These are phyloP conservation scores for Lamellibrachia luymesi DNA, from an alignment of 1,140 invertebrate genomes.

Conservation along the genomic window DNA sequence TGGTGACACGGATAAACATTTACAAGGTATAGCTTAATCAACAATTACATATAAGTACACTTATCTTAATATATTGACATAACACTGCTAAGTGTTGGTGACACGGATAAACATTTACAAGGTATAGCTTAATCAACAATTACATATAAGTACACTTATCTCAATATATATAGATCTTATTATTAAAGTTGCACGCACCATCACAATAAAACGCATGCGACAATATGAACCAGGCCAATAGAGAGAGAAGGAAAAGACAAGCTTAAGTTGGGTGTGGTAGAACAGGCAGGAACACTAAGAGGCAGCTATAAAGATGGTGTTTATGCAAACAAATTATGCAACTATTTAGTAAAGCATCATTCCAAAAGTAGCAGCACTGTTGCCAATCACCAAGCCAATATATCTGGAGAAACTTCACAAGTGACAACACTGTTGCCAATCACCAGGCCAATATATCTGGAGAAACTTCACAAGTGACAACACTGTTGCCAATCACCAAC, in stretches of 20 bases:
- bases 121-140: too few species aligned
- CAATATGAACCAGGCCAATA: background rate
- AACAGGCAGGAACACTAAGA: background rate
- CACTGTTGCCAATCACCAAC: background rate
- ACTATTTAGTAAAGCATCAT: too few species aligned
- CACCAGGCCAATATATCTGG: background rate
- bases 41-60: background rate
- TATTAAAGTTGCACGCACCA: background rate
- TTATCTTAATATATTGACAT: background rate
- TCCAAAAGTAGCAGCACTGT: too few species aligned
- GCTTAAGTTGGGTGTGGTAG: background rate
- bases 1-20: too few species aligned
- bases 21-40: too few species aligned
- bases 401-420: too few species aligned
- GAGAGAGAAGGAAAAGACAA: background rate
- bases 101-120: too few species aligned
- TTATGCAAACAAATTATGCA: too few species aligned
- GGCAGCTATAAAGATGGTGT: too few species aligned
- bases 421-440: background rate
- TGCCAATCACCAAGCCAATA: too few species aligned
- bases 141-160: background rate
- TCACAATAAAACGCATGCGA: background rate
- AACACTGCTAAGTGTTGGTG: too few species aligned
- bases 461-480: background rate
- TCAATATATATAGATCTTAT: background rate